phyloP scores from a whole-genome alignment of 37 sponge, comb jelly and placozoan species.

The Chondrilla cf. caribensis region DNA sequence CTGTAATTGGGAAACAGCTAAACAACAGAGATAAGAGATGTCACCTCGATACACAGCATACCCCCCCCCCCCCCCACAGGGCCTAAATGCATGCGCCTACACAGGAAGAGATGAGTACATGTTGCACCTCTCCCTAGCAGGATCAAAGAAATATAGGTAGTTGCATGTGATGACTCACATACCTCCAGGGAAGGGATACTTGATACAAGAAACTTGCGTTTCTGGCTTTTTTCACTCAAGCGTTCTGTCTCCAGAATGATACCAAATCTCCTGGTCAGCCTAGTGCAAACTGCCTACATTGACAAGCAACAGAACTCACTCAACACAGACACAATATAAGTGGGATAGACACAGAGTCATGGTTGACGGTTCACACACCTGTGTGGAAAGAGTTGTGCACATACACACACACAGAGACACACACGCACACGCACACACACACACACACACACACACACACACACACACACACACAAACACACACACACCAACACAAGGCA shows the following conservation, averaged over 20 bases:
- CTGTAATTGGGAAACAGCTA: conserved; percentile 53
- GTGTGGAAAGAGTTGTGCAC: neutral
- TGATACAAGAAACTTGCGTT: conserved; percentile 70
- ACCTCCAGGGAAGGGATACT: neutral
- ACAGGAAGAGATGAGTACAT: too few relatives aligned
- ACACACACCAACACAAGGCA: conserved; percentile 34
- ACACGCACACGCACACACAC: neutral
- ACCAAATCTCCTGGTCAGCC: conserved; percentile 43
- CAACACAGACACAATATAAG: too few relatives aligned
- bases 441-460: conserved; percentile 4
- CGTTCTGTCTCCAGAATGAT: conserved; percentile 45
- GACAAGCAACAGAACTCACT: neutral
- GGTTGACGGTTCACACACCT: neutral
- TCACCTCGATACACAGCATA: too few relatives aligned
- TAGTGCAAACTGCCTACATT: conserved; percentile 29
- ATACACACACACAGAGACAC: neutral
- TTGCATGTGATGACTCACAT: too few relatives aligned
- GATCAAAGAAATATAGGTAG: too few relatives aligned
- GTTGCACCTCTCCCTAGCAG: too few relatives aligned
- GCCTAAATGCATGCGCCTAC: too few relatives aligned
- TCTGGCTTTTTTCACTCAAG: conserved; percentile 53
- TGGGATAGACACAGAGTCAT: too few relatives aligned
- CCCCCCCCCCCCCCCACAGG: too few relatives aligned
- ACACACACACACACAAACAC: neutral
- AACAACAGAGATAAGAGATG: too few relatives aligned